phyloP scores from a whole-genome alignment of 30 jellyfish, hydroid and myxozoan species.

The Pelagia noctiluca region DNA sequence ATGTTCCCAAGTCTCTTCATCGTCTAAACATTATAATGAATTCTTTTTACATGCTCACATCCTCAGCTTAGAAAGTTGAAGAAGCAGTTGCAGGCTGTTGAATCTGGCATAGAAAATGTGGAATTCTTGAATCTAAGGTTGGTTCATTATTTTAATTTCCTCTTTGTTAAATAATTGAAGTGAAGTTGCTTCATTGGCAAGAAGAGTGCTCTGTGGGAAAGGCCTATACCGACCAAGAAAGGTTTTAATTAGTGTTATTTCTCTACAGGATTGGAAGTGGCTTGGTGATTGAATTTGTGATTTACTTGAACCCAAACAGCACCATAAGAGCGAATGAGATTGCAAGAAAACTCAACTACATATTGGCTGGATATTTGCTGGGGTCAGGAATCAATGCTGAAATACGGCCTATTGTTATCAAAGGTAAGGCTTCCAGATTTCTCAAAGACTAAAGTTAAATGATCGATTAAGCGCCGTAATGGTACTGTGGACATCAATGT shows the following conservation, averaged over 20 bases:
- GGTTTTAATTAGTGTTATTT: no score
- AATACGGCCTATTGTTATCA: not conserved
- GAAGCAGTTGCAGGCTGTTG: no score
- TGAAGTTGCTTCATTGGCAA: not conserved
- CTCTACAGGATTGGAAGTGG: not conserved
- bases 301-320: not conserved
- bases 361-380: not conserved
- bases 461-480: not conserved
- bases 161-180: not conserved
- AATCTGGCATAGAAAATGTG: not conserved
- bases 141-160: not conserved
- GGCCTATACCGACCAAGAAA: not conserved
- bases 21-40: no score
- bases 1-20: no score
- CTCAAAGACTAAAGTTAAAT: not conserved
- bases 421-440: not conserved
- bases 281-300: not conserved
- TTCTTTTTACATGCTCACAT: no score
- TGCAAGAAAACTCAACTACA: not conserved
- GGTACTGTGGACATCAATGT: not conserved
- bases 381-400: constrained; percentile 30
- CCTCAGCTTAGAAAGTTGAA: no score
- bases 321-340: not conserved
- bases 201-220: not conserved
- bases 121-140: not conserved